Evolutionary conservation across 2,888 invertebrate genomes (phyloP), one percentile per base, ranked within the genome.

Genomic region (Polymixis flavicincta): DNA sequence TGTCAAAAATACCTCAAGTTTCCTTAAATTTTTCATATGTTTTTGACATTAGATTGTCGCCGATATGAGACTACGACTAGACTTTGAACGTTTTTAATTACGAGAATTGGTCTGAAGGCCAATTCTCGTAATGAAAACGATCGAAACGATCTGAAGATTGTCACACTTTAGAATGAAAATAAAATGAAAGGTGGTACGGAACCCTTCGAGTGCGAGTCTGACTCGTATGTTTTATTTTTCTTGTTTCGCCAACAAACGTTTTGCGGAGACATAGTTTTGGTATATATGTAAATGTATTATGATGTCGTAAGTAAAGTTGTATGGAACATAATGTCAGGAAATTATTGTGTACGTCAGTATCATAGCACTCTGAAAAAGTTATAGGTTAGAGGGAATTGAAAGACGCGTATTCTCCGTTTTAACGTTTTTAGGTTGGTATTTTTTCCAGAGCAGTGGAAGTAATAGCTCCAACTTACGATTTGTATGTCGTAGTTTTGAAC

Each of bases 171-270:
- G n/a, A n/a, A n/a, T n/a, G n/a, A n/a, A n/a, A n/a, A n/a, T n/a
- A n/a, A n/a, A 25, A 57, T 14, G 14, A 55, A 55, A 25, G 19
- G 14, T n/a, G 17, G 0, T 25, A 45, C 32, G 13, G 32, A 22
- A 60, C 60, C 32, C 22, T 22, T n/a, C 1, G 17, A 11, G 14
- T 14, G n/a, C 7, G n/a, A 32, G 11, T 7, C 11, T 17, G 1
- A 19, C 11, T n/a, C 11, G 11, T n/a, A n/a, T 32, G 4, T 11
- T 67, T 84, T 82, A 61, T 71, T 86, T 85, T 85, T 83, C 82
- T 85, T 87, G 78, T 89, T 87, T 86, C 85, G 76, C 74, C 77
- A 80, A 86, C 81, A 78, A 78, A 78, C 75, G 68, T 80, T 86
- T 79, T 79, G 74, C 74, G 77, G 80, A 74, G 37, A 70, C 68